phyloP scores from a whole-genome alignment of 2,888 invertebrate genomes.

The Drosophila melanosoma region DNA sequence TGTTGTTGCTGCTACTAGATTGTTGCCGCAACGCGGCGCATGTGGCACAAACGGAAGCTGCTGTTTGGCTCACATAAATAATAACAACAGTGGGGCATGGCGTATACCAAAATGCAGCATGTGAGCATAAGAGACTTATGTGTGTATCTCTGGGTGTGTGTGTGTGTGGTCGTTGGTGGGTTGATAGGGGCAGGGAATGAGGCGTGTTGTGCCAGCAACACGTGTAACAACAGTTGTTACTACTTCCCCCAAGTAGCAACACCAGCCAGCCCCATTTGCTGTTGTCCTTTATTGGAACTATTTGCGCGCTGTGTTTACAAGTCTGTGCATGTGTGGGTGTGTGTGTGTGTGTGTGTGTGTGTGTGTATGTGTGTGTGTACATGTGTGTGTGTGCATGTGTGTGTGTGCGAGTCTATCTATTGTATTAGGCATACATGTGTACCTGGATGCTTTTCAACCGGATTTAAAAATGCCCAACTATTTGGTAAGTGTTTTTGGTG shows the following conservation, averaged over 20 bases:
- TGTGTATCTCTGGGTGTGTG: neutral
- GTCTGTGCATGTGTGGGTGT: neutral
- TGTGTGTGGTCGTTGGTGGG: neutral
- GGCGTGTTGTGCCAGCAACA: constrained; percentile 70
- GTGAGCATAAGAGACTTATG: neutral
- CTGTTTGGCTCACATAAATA: constrained; percentile 81
- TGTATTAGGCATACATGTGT: constrained; percentile 48
- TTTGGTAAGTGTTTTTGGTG: constrained; percentile 23
- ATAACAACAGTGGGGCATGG: constrained; percentile 67
- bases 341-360: constrained; percentile 1
- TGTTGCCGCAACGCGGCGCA: constrained; percentile 67
- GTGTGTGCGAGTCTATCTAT: constrained; percentile 40
- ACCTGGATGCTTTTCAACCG: constrained; percentile 44
- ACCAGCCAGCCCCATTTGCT: neutral
- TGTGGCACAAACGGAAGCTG: constrained; percentile 81
- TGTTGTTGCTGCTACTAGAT: neutral
- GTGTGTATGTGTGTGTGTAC: constrained; percentile 8
- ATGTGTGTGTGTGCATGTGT: constrained; percentile 37
- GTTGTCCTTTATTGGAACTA: constrained; percentile 71
- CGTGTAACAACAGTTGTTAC: constrained; percentile 64
- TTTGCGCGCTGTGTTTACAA: constrained; percentile 69
- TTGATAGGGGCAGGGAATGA: constrained; percentile 52
- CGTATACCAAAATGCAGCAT: constrained; percentile 38
- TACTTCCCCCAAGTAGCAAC: neutral
- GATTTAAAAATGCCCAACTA: constrained; percentile 62